These are phyloP conservation scores for Hydrocynus forskahlii DNA, from an alignment of 2,797 vertebrate species.

Conservation along the genomic window DNA sequence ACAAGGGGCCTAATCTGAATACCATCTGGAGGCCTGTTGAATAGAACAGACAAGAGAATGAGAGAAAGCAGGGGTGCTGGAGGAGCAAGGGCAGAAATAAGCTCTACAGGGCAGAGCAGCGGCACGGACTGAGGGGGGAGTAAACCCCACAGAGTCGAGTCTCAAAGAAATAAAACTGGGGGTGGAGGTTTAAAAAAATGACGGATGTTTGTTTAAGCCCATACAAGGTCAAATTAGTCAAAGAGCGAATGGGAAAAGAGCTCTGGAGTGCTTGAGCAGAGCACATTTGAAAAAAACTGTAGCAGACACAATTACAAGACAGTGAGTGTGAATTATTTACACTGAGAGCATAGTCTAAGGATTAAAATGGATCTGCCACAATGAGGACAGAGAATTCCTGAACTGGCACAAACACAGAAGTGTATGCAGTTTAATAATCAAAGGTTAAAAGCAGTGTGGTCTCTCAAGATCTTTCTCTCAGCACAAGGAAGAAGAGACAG, in stretches of 20 bases:
- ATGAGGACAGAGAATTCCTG: not conserved
- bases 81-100: constrained; percentile 47
- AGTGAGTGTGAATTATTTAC: constrained; percentile 13
- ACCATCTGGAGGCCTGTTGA: constrained; percentile 72
- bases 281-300: not conserved
- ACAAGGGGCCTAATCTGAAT: constrained; percentile 62
- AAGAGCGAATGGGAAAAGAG: not conserved
- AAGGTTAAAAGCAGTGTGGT: not conserved
- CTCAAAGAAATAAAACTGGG: constrained; percentile 1
- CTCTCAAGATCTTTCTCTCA: not conserved
- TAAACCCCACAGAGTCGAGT: constrained; percentile 10
- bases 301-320: not conserved
- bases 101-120: constrained; percentile 23
- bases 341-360: constrained; percentile 1
- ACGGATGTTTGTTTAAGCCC: constrained; percentile 24
- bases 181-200: not conserved
- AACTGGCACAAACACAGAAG: not conserved
- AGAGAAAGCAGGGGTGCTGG: constrained; percentile 32
- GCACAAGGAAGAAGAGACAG: not conserved
- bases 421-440: not conserved
- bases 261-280: not conserved
- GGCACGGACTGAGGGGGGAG: constrained; percentile 16
- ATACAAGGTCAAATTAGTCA: constrained; percentile 20
- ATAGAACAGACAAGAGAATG: constrained; percentile 63
- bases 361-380: constrained; percentile 17